Evolutionary conservation across 2,113 vertebrate genomes (phyloP).

Genomic region (Emydura subglobosa): DNA sequence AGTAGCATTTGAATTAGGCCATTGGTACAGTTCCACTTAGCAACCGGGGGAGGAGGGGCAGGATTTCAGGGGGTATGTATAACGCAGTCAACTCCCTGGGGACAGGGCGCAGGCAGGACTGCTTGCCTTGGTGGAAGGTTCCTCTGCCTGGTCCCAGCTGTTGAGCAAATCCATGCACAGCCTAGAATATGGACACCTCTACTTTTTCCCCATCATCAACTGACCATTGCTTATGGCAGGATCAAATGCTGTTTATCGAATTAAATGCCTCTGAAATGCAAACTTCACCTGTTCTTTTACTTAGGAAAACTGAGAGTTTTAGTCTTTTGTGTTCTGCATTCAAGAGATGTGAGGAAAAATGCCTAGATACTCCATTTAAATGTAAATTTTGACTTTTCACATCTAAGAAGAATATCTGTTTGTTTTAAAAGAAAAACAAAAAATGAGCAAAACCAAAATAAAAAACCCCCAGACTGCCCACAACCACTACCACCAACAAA

Average conservation of each 20-base stretch:
- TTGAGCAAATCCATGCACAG: slow-evolving; percentile 26
- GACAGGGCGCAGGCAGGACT: slow-evolving; percentile 26
- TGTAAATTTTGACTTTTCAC: slow-evolving; percentile 76
- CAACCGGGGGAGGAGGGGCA: not conserved
- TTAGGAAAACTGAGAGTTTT: slow-evolving; percentile 68
- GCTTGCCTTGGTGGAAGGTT: not conserved
- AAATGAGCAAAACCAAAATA: too few relatives aligned
- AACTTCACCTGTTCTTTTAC: slow-evolving; percentile 62
- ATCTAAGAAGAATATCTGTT: slow-evolving; percentile 61
- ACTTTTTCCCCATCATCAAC: slow-evolving; percentile 36
- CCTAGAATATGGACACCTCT: slow-evolving; percentile 21
- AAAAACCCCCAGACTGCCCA: too few relatives aligned
- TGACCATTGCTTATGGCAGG: slow-evolving; percentile 24
- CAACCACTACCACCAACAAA: not conserved
- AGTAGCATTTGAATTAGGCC: slow-evolving; percentile 34
- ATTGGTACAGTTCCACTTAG: not conserved
- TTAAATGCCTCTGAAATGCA: slow-evolving; percentile 53
- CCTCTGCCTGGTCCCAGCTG: slow-evolving; percentile 38
- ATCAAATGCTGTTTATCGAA: slow-evolving; percentile 50
- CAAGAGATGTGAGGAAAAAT: not conserved
- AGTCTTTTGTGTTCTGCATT: slow-evolving; percentile 52
- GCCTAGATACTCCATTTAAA: slow-evolving; percentile 73
- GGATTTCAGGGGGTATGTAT: not conserved
- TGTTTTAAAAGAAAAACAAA: not conserved
- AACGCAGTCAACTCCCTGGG: slow-evolving; percentile 28